These are phyloP conservation scores for Rhombomys opimus DNA, from an alignment of 2,113 vertebrate genomes.

Conservation along the genomic window DNA sequence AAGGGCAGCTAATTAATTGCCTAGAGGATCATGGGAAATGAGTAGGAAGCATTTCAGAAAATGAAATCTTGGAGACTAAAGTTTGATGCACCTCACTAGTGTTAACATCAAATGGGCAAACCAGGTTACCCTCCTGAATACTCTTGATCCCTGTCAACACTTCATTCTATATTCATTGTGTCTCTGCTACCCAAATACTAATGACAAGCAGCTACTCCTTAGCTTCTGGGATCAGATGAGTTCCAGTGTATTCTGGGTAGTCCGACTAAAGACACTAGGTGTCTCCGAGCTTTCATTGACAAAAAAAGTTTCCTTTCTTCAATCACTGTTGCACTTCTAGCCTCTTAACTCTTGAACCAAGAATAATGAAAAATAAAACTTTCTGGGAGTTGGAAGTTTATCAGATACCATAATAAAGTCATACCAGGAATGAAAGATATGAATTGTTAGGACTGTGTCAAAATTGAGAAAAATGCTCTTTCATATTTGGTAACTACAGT, in stretches of 20 bases:
- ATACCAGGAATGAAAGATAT: not conserved
- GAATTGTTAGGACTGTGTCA: not conserved
- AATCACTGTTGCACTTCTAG: not conserved
- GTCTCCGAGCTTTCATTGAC: not conserved
- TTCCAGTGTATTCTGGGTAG: not conserved
- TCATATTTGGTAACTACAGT: not conserved
- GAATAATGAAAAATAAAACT: not conserved
- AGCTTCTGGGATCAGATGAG: not conserved
- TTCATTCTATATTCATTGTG: not conserved
- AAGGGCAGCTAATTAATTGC: constrained; percentile 46
- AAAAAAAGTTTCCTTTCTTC: not conserved
- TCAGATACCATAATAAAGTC: constrained; percentile 12
- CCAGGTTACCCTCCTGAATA: not conserved
- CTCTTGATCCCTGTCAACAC: not conserved
- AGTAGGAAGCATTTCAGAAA: constrained; percentile 36
- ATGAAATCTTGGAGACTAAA: constrained; percentile 26
- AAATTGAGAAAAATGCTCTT: not conserved
- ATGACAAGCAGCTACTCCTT: not conserved
- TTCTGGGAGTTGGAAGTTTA: not conserved
- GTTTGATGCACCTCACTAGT: not conserved
- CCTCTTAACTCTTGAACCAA: not conserved
- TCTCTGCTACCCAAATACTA: not conserved
- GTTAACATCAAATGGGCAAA: not conserved
- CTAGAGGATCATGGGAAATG: constrained; percentile 36
- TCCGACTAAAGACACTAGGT: not conserved